phyloP scores from a whole-genome alignment of 2,797 vertebrate genomes.

The Acipenser ruthenus region DNA sequence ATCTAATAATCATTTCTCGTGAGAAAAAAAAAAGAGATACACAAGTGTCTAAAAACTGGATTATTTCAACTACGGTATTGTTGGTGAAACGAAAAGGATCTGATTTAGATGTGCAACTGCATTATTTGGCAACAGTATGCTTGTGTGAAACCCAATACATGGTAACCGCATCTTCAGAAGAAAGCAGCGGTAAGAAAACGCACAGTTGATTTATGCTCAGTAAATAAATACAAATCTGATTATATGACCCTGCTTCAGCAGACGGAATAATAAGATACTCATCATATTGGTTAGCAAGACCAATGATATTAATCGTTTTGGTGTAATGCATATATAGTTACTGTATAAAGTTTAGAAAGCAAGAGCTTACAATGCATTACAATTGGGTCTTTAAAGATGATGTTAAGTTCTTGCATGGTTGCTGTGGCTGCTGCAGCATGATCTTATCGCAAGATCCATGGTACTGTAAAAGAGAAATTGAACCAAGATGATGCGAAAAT shows the following conservation, averaged over 20 bases:
- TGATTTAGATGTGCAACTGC: constrained; percentile 22
- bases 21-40: constrained; percentile 33
- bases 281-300: neutral
- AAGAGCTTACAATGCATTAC: constrained; percentile 21
- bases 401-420: constrained; percentile 34
- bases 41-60: constrained; percentile 24
- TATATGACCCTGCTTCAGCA: neutral
- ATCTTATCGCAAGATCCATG: constrained; percentile 29
- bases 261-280: neutral
- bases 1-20: neutral
- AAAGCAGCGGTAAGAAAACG: constrained; percentile 21
- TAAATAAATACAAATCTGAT: constrained; percentile 2
- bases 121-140: constrained; percentile 21
- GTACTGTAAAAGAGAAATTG: neutral
- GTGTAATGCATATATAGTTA: neutral
- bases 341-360: constrained; percentile 40
- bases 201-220: constrained; percentile 7
- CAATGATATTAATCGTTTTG: constrained; percentile 4
- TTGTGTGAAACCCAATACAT: constrained; percentile 33
- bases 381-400: constrained; percentile 13
- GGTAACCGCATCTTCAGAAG: constrained; percentile 37
- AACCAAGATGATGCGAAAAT: neutral
- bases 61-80: constrained; percentile 11
- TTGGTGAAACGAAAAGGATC: constrained; percentile 36
- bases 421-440: constrained; percentile 36